Evolutionary conservation across 1,140 invertebrate species (phyloP), one percentile per base, ranked within the genome.

Genomic region (Melitaea cinxia): DNA sequence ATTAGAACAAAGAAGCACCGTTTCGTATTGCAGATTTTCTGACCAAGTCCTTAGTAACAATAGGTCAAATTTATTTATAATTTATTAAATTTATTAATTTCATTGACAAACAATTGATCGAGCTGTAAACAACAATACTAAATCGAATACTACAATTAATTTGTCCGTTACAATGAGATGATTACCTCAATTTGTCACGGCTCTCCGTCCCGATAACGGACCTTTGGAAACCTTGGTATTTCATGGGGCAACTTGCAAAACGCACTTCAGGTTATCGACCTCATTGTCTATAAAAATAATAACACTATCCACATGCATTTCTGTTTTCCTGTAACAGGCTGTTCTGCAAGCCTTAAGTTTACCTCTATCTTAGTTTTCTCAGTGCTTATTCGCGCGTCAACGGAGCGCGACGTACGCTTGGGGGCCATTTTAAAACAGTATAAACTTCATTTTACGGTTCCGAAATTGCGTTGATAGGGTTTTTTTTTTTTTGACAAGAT

Each of bases 331-430:
- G 52, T 14, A 49, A 30, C 42, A 49, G 53, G 42, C 45, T 63
- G 52, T 63, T 47, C 19, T 49, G 39, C 33, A 19, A 37, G 35
- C 57, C 17, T 23, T 50, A 28, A 35, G 26, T 30, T 47, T 64
- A 39, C 52, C 52, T 55, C 52, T 14, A 45, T 28, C 35, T 54
- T 21, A 83, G 81, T 83, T 14, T 28, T 28, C 35, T 54, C 28
- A 83, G 81, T 83, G 37, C 62, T 65, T 72, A 67, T 72, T 73
- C 69, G 78, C 78, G 80, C 77, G 77, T 66, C 68, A 77, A 4
- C 76, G 69, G 64, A 71, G 78, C 72, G 72, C 66, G 77, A 80
- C 78, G 80, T 75, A 52, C 63, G 53, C 53, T 62, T 12, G 68
- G 21, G 65, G 61, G 77, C 77, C 77, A 80, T 77, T 70, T 78